Base-by-base conservation (phyloP, 2,888 invertebrate genomes). In the Marasmarcha lunaedactyla region DNA sequence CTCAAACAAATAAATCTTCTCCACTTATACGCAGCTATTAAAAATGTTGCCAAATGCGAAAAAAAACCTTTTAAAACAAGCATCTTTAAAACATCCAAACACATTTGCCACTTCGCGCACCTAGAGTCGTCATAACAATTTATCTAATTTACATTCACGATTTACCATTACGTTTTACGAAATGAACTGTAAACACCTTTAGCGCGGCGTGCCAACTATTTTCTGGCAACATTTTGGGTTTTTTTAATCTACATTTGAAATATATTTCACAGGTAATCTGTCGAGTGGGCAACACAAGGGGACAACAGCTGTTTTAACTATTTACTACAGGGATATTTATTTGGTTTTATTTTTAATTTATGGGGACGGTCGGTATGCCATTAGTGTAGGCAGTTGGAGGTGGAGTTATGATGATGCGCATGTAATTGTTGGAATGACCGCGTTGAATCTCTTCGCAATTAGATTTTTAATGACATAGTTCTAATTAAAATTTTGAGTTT, bases 251-350 rank as follows among this genome's bases (percentile, higher is more conserved):
- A 50, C 43, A 37, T 48, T 51, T 43, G 46, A 53, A 50, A 49
- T 47, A 51, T 57, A 60, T 60, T 55, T 58, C 61, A 55, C 71
- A 71, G 71, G 71, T 72, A 66, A 70, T 67, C 59, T 60, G 55
- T 55, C 53, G 51, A 44, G 45, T 46, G 38, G 40, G 47, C 36
- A 14, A 34, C 12, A 11, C 34, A 11, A 50, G 47, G 47, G 50
- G 52, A 48, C 48, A 55, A 57, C 63, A 62, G 64, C 61, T 64
- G 62, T 50, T 34, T 43, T 11, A 30, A 30, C 30, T 30, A 30
- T 30, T 30, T 30, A 30, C 30, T 30, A 11, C 10, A 30, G 3
- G 30, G 10, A n/a, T 30, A 30, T 30, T 30, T 30, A 30, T 30
- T 30, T 30, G 2, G 30, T 11, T 30, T 30, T 30, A 20, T 20